A percentile compares a stretch with the other conserved stretches of the same genome.
Evolutionary conservation across 2,888 invertebrate genomes (phyloP).

Genomic region (Mystacides longicornis): DNA sequence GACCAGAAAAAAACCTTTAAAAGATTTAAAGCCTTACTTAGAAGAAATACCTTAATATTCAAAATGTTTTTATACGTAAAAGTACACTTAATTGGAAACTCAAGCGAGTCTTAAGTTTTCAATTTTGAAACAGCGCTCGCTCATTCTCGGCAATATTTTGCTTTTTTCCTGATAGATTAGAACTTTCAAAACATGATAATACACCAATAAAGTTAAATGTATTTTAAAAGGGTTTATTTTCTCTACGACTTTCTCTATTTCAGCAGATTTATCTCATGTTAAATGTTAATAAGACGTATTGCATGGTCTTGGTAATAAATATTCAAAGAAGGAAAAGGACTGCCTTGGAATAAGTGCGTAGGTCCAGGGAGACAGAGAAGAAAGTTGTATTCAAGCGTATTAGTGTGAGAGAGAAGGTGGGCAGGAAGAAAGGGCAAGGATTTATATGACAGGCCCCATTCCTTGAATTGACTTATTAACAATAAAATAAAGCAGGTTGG

Average conservation of each 20-base stretch:
- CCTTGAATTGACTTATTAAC: conserved; percentile 22
- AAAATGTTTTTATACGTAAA: too few species aligned
- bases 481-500: conserved; percentile 17
- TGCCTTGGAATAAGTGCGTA: background rate
- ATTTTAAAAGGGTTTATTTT: background rate
- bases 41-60: too few species aligned
- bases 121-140: too few species aligned
- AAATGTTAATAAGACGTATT: conserved; percentile 7
- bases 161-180: too few species aligned
- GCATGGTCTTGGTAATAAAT: background rate
- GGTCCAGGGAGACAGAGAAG: background rate
- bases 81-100: too few species aligned
- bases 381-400: background rate
- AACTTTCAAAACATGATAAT: too few species aligned
- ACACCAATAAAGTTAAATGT: too few species aligned
- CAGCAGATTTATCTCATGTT: conserved; percentile 4
- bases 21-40: too few species aligned
- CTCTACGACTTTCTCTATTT: background rate
- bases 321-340: background rate
- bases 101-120: too few species aligned
- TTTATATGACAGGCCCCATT: conserved; percentile 19
- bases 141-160: too few species aligned
- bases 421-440: conserved; percentile 5
- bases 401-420: background rate
- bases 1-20: too few species aligned